Evolutionary conservation across 2,888 invertebrate genomes (phyloP).

Genomic region (Timandra comae): DNA sequence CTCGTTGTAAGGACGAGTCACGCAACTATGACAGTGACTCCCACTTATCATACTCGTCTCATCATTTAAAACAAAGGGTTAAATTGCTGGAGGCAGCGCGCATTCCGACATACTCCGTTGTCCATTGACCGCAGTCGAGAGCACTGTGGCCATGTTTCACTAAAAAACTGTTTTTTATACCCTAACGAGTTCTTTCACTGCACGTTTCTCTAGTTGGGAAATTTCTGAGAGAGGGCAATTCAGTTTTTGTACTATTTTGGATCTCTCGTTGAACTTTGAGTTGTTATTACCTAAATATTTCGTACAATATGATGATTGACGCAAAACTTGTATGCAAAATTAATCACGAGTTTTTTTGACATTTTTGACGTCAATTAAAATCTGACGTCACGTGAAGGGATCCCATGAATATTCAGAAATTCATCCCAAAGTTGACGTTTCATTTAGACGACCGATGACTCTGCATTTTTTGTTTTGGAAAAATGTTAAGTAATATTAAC

Average conservation of each 20-base stretch:
- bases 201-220: slow-evolving; percentile 6
- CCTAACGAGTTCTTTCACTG: slow-evolving; percentile 25
- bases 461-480: slow-evolving; percentile 47
- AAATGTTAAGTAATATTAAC: slow-evolving; percentile 64
- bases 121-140: slow-evolving; percentile 58
- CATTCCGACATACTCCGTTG: slow-evolving; percentile 41
- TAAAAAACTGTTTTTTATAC: slow-evolving; percentile 28
- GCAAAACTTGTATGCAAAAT: no score
- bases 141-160: slow-evolving; percentile 30
- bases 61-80: slow-evolving; percentile 67
- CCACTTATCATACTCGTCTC: slow-evolving; percentile 51
- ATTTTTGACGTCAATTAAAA: slow-evolving; percentile 35
- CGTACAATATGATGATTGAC: no score
- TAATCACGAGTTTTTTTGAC: slow-evolving; percentile 31
- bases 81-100: slow-evolving; percentile 54
- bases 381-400: slow-evolving; percentile 30
- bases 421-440: slow-evolving; percentile 56
- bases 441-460: slow-evolving; percentile 60
- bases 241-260: no score
- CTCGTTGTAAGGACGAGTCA: no score
- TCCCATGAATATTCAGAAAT: slow-evolving; percentile 45
- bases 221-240: background rate
- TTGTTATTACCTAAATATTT: no score
- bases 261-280: no score
- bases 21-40: slow-evolving; percentile 49